Evolutionary conservation across 2,797 vertebrate species (phyloP).

Genomic region (Sebastiscus tertius): DNA sequence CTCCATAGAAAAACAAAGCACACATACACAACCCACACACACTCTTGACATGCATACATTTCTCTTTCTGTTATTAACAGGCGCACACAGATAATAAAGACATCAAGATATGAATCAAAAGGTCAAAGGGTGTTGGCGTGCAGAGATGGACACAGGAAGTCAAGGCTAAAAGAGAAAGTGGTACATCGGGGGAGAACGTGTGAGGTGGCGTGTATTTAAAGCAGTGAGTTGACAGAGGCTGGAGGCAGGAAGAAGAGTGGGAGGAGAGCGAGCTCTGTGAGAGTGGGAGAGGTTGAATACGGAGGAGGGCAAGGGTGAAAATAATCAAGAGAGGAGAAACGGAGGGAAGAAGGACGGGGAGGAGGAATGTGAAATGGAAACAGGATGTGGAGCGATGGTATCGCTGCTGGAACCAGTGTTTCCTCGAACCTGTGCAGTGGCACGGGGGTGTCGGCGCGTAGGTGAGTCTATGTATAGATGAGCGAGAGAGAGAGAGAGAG

Average conservation of each 20-base stretch:
- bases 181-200: conserved; percentile 32
- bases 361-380: conserved; percentile 32
- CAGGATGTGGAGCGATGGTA: conserved; percentile 9
- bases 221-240: conserved; percentile 52
- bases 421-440: conserved; percentile 52
- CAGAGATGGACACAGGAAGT: conserved; percentile 24
- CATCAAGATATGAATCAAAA: conserved; percentile 15
- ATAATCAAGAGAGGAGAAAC: conserved; percentile 65
- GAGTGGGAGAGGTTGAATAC: conserved; percentile 64
- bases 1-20: conserved; percentile 48
- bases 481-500: conserved; percentile 14
- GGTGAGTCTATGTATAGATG: conserved; percentile 71
- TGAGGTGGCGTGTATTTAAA: conserved; percentile 66
- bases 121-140: not conserved
- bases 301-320: conserved; percentile 74
- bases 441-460: conserved; percentile 57
- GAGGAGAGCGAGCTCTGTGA: conserved; percentile 63
- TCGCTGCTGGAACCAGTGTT: conserved; percentile 39
- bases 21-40: conserved; percentile 55
- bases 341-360: conserved; percentile 26
- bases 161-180: conserved; percentile 7
- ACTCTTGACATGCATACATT: conserved; percentile 3
- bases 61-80: conserved; percentile 34
- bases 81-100: not conserved
- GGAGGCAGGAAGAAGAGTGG: conserved; percentile 68